Conservation (phyloP, 2,113 vertebrate genomes). For the Prinia subflava region DNA sequence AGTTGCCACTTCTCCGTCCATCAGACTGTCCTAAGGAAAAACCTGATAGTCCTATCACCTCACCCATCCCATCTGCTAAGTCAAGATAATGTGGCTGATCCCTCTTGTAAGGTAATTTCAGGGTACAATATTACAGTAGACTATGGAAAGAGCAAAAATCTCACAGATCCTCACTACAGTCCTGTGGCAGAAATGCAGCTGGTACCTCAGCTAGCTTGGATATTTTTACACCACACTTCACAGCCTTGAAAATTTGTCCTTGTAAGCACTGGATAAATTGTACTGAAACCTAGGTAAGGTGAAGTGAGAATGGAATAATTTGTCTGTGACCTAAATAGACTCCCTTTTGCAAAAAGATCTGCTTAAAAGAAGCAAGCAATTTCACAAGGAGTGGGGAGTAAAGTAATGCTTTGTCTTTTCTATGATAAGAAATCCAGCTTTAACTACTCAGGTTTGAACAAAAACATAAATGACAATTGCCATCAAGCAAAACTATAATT, state of each 20-base stretch:
- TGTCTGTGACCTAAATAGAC: background rate
- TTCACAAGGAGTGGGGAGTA: background rate
- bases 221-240: background rate
- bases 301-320: background rate
- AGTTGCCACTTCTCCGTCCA: background rate
- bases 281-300: background rate
- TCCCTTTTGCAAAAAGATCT: background rate
- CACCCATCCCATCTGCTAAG: background rate
- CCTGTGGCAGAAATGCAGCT: background rate
- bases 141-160: background rate
- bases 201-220: background rate
- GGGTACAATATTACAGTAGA: background rate
- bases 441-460: background rate
- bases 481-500: background rate
- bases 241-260: background rate
- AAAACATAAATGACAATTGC: background rate
- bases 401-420: background rate
- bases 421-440: background rate
- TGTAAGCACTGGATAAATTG: background rate
- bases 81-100: background rate
- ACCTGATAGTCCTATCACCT: rapidly evolving
- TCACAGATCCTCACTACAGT: rapidly evolving
- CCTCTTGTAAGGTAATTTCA: background rate
- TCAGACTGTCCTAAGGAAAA: background rate
- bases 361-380: background rate